Evolutionary conservation across 2,888 invertebrate genomes (phyloP).

Genomic region (Thecocarcelia acutangulata): DNA sequence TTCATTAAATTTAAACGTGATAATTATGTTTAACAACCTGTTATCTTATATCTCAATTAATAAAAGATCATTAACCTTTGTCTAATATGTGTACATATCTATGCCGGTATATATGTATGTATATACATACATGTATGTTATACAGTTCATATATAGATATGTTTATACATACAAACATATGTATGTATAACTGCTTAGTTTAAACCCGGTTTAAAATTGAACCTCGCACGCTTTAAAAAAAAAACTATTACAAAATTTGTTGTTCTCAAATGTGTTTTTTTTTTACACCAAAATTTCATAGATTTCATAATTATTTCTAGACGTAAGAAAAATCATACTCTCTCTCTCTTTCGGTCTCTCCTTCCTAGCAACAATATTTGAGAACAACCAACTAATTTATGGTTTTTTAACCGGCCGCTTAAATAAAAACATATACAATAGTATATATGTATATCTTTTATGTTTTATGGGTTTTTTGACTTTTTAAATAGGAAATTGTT

Average conservation of each 20-base stretch:
- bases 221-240: not conserved
- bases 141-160: too few relatives aligned
- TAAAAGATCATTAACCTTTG: too few relatives aligned
- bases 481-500: slow-evolving; percentile 2
- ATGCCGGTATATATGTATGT: too few relatives aligned
- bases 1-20: too few relatives aligned
- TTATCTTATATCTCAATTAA: too few relatives aligned
- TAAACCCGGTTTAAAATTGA: not conserved
- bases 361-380: not conserved
- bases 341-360: too few relatives aligned
- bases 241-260: too few relatives aligned
- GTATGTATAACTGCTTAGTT: not conserved
- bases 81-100: too few relatives aligned
- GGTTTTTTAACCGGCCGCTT: slow-evolving; percentile 1
- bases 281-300: not conserved
- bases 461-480: slow-evolving; percentile 48
- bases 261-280: not conserved
- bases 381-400: slow-evolving; percentile 1
- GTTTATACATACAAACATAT: too few relatives aligned
- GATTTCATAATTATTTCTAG: not conserved
- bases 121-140: too few relatives aligned
- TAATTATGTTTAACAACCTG: too few relatives aligned
- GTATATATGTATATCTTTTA: not conserved
- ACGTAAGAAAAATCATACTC: not conserved
- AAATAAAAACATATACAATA: not conserved